phyloP scores from a whole-genome alignment of 2,113 vertebrate species.

The Camelus dromedarius region DNA sequence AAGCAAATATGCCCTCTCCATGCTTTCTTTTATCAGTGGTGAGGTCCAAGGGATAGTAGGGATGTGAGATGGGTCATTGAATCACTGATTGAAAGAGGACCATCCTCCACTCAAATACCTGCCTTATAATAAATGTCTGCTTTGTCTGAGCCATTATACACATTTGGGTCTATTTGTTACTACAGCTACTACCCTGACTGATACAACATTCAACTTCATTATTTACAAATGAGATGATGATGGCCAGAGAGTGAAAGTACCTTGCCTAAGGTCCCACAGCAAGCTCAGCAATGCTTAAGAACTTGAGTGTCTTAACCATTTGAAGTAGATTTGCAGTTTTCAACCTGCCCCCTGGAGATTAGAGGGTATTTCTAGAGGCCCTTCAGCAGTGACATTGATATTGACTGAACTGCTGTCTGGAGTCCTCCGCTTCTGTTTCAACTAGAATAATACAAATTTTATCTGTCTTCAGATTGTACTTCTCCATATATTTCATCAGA shows the following conservation, averaged over 20 bases:
- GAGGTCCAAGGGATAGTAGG: not conserved
- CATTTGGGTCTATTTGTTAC: not conserved
- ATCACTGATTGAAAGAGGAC: accelerated
- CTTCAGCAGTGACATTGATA: not conserved
- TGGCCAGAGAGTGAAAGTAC: not conserved
- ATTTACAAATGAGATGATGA: not conserved
- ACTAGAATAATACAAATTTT: not conserved
- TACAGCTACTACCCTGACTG: not conserved
- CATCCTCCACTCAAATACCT: not conserved
- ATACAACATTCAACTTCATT: not conserved
- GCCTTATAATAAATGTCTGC: not conserved
- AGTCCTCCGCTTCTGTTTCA: not conserved
- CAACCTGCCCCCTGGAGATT: not conserved
- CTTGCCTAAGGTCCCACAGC: not conserved
- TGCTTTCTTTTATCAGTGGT: not conserved
- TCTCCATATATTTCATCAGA: not conserved
- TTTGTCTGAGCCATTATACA: not conserved
- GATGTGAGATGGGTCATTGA: not conserved
- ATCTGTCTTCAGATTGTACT: not conserved
- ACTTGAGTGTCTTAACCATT: not conserved
- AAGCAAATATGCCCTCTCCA: not conserved
- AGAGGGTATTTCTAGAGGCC: not conserved
- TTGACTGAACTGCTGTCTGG: accelerated
- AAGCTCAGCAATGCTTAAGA: not conserved
- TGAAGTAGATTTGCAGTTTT: not conserved